These are phyloP conservation scores for Leuciscus waleckii DNA, from an alignment of 2,797 vertebrate species.

Conservation along the genomic window DNA sequence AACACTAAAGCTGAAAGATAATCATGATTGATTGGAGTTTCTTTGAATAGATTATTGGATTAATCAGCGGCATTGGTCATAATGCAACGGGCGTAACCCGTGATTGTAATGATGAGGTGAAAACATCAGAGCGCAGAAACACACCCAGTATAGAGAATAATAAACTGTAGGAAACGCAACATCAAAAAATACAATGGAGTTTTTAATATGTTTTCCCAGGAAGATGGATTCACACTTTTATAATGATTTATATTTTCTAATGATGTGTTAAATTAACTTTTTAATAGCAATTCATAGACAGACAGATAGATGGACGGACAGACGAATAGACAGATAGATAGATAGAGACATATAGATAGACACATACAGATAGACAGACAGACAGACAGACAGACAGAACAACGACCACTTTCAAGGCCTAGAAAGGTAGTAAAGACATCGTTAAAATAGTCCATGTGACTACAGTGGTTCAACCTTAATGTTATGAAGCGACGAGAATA, in stretches of 20 bases:
- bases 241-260: not conserved
- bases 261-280: slow-evolving; percentile 6
- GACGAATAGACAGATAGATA: not conserved
- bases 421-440: too few relatives aligned
- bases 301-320: not conserved
- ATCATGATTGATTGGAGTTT: slow-evolving; percentile 23
- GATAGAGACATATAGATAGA: not conserved
- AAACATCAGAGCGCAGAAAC: slow-evolving; percentile 53
- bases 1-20: not conserved
- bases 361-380: not conserved
- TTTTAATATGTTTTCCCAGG: not conserved
- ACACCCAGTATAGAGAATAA: not conserved
- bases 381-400: not conserved
- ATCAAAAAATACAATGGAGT: not conserved
- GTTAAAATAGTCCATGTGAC: too few relatives aligned
- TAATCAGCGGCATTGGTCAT: slow-evolving; percentile 35
- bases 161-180: not conserved
- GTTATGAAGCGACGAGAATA: too few relatives aligned
- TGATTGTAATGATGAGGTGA: slow-evolving; percentile 49
- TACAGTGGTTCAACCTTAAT: too few relatives aligned
- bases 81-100: slow-evolving; percentile 37
- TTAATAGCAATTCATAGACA: not conserved
- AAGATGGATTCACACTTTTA: not conserved
- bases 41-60: slow-evolving; percentile 42
- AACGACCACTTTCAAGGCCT: too few relatives aligned